Base-by-base conservation (phyloP, 2,888 invertebrate genomes). In the Agonum fuliginosum region DNA sequence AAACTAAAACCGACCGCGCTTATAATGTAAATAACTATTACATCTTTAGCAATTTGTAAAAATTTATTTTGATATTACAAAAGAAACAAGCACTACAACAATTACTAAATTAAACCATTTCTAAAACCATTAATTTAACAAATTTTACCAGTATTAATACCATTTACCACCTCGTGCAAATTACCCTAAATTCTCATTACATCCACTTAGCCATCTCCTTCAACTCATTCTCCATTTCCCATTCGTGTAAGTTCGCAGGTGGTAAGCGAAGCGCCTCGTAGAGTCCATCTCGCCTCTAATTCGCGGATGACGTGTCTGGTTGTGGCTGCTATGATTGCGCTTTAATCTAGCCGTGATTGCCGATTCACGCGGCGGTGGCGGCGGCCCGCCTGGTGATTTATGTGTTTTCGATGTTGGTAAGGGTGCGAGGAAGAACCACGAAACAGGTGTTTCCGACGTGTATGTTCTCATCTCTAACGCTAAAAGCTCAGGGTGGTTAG, bases 321-420 rank as follows among this genome's bases (percentile, higher is more conserved):
- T 46, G 30, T 62, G 58, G 17, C 17, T 12, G 58, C 30, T 62
- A 46, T 37, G 58, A 62, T 62, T 62, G 58, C 58, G 27, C 58
- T 62, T 62, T 62, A 62, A 62, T 62, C 58, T 62, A 62, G 58
- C 58, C 30, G 58, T 48, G 58, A 62, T 62, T 62, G 58, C 30
- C 58, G 58, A 62, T 62, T 62, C 58, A 62, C 58, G 58, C 30
- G 30, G 17, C 10, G 19, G 17, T 3, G 3, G 48, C 12, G 19
- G 48, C 17, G 12, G 48, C 12, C 19, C 19, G 12, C 12, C 14
- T 12, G 12, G 43, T 43, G 12, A 14, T 43, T 17, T 12, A 43
- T 43, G 43, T 43, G 12, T 14, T 12, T 2, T 1, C 10, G 10
- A n/a, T 8, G 10, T n/a, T 37, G 37, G 37, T n/a, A 37, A 12